Evolutionary conservation across 2,888 invertebrate species (phyloP).

Genomic region (Tinea pellionella): DNA sequence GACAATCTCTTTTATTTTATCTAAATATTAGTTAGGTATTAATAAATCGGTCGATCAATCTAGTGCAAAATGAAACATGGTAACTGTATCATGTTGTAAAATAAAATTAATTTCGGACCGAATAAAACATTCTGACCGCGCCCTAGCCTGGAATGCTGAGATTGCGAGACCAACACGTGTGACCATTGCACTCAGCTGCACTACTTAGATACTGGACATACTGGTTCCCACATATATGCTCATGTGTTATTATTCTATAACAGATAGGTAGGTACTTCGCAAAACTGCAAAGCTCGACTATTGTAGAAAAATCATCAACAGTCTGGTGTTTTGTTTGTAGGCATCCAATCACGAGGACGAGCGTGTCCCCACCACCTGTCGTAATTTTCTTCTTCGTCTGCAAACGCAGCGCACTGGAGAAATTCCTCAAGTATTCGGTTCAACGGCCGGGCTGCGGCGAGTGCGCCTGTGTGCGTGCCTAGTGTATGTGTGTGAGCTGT

Average conservation of each 20-base stretch:
- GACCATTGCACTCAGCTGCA: slow-evolving; percentile 18
- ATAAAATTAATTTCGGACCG: background rate
- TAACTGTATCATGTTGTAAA: background rate
- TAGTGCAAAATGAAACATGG: too few relatives aligned
- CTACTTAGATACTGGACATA: background rate
- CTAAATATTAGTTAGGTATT: background rate
- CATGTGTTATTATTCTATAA: background rate
- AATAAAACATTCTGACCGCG: slow-evolving; percentile 38
- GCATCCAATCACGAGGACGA: background rate
- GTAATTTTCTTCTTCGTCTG: slow-evolving; percentile 53
- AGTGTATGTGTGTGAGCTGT: slow-evolving; percentile 31
- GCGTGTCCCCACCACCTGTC: slow-evolving; percentile 28
- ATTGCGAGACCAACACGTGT: slow-evolving; percentile 51
- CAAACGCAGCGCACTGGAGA: slow-evolving; percentile 52
- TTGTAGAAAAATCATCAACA: background rate
- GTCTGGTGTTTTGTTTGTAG: background rate
- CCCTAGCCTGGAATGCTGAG: slow-evolving; percentile 46
- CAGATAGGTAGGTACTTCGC: background rate
- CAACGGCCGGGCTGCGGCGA: slow-evolving; percentile 56
- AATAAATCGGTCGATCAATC: too few relatives aligned
- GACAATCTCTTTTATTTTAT: background rate
- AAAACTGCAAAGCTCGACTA: background rate
- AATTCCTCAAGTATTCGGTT: slow-evolving; percentile 67
- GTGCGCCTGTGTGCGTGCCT: slow-evolving; percentile 36
- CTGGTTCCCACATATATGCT: background rate